Evolutionary conservation across 2,888 invertebrate genomes (phyloP), one percentile per base, ranked within the genome.

Genomic region (Drosophila colorata): DNA sequence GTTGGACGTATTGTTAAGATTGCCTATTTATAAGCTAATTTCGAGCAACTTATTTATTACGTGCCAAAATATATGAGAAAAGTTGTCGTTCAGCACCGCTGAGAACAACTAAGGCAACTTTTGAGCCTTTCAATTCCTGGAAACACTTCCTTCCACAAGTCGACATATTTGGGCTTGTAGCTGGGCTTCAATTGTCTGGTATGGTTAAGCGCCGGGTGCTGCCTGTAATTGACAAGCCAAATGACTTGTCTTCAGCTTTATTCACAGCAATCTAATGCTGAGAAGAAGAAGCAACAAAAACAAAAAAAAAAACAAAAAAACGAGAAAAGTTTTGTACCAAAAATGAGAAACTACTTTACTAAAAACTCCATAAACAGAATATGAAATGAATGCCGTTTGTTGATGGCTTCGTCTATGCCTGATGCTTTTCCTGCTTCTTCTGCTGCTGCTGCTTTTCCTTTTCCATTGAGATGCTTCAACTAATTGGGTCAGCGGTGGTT

Each of bases 1-100:
- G 71, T 56, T 63, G 52, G 23, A 13, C 65, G 53, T 64, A 67
- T 65, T 56, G 69, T 60, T 56, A 52, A 69, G 77, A 83, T 82
- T 83, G 81, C 79, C 87, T 81, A 87, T 83, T 83, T 83, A 87
- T 87, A 83, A 83, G 85, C 76, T 72, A 80, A 87, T 87, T 85
- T 76, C 58, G 64, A 68, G 75, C 73, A 44, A 56, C 76, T 78
- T 78, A 66, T 66, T 64, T 67, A 74, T 59, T 28, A 49, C 31
- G 41, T 57, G 40, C 46, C 33, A 41, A 66, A 78, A 60, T 77
- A 25, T 73, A 73, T 73, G 56, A 61, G 59, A 78, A 76, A 76
- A 76, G 59, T 76, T 76, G 43, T 63, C 68, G 48, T 48, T 64
- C 14, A 18, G 14, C 73, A 52, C 38, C 57, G 58, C 47, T 46